phyloP scores from a whole-genome alignment of 2,797 vertebrate genomes.

The Cygnus olor region DNA sequence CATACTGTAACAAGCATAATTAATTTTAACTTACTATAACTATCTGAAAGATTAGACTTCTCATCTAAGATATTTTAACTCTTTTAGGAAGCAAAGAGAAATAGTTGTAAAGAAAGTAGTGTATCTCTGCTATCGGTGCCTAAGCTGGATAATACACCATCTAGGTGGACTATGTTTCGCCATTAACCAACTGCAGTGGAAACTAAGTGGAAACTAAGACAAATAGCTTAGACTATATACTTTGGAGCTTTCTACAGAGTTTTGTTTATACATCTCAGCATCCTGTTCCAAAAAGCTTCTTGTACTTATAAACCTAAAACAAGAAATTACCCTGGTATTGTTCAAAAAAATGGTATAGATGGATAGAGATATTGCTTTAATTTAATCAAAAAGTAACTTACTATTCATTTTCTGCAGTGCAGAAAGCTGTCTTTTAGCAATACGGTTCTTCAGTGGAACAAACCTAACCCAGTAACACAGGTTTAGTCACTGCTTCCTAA shows the following conservation, averaged over 20 bases:
- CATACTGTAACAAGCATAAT: not conserved
- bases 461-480: not conserved
- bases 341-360: not conserved
- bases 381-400: not conserved
- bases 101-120: not conserved
- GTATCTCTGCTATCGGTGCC: not conserved
- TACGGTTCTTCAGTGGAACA: not conserved
- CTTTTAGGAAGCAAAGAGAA: not conserved
- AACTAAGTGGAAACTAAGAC: not conserved
- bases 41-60: not conserved
- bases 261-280: not conserved
- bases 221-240: not conserved
- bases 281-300: not conserved
- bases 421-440: not conserved
- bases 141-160: not conserved
- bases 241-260: not conserved
- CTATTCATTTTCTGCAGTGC: not conserved
- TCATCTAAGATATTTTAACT: not conserved
- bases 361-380: not conserved
- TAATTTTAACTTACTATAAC: not conserved
- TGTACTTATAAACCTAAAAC: not conserved
- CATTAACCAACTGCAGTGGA: not conserved
- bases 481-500: not conserved
- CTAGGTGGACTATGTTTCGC: not conserved
- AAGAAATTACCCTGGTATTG: not conserved